Conservation (phyloP, 2,888 invertebrate genomes). For the Tridacna crocea region DNA sequence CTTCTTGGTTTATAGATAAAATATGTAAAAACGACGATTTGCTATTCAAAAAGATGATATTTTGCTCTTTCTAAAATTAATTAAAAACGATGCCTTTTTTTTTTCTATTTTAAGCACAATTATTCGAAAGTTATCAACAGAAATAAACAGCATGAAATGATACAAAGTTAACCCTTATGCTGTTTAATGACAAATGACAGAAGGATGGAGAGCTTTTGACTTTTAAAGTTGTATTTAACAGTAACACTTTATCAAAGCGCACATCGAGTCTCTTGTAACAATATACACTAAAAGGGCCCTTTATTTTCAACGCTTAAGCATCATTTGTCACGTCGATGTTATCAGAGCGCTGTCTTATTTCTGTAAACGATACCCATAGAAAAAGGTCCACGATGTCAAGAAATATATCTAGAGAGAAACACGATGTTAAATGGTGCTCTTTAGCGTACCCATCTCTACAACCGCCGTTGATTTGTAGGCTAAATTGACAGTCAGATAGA, state of each 20-base stretch:
- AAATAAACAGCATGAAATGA: too few species aligned
- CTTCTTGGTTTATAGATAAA: too few species aligned
- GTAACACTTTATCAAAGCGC: conserved; percentile 35
- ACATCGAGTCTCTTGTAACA: conserved; percentile 32
- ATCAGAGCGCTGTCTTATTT: conserved; percentile 40
- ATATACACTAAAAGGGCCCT: conserved; percentile 49
- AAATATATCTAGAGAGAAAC: not conserved
- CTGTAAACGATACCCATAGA: conserved; percentile 43
- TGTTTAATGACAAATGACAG: too few species aligned
- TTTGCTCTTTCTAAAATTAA: too few species aligned
- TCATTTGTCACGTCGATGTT: conserved; percentile 63
- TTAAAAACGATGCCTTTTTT: not conserved
- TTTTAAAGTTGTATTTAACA: conserved; percentile 10
- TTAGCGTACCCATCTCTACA: not conserved
- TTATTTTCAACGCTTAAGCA: conserved; percentile 39
- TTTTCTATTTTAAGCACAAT: too few species aligned
- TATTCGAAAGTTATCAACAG: too few species aligned
- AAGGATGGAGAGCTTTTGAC: too few species aligned
- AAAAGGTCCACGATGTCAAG: conserved; percentile 28
- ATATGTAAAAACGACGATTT: too few species aligned
- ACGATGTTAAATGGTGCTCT: conserved; percentile 7
- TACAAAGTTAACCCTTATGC: too few species aligned
- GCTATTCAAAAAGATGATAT: too few species aligned
- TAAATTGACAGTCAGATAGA: conserved; percentile 11
- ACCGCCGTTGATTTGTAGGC: conserved; percentile 13